Conservation (phyloP, 2,888 invertebrate species). For the Oasisia sp. region DNA sequence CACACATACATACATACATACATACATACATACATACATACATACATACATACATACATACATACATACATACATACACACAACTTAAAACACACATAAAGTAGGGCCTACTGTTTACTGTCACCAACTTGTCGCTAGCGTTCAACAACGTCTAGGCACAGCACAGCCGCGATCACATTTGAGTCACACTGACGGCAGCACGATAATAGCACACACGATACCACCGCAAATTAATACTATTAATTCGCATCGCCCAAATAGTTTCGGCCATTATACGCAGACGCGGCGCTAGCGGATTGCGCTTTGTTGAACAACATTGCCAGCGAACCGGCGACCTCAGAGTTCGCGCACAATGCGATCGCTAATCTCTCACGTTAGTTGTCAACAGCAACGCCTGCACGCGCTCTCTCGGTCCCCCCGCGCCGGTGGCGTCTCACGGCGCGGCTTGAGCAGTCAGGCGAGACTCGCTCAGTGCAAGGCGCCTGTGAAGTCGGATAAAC, state of each 20-base stretch:
- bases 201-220: background rate
- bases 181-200: background rate
- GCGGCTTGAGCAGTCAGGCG: background rate
- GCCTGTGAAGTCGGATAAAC: background rate
- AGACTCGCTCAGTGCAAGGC: too few relatives aligned
- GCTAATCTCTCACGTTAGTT: conserved; percentile 4
- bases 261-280: background rate
- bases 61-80: too few relatives aligned
- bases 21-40: too few relatives aligned
- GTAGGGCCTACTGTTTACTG: too few relatives aligned
- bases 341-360: background rate
- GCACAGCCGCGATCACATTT: background rate
- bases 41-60: too few relatives aligned
- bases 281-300: background rate
- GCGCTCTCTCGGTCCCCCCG: background rate
- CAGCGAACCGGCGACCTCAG: background rate
- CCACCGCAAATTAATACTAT: background rate
- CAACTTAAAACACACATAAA: too few relatives aligned
- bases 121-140: too few relatives aligned
- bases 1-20: too few relatives aligned
- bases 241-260: background rate
- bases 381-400: background rate
- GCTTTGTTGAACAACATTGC: background rate
- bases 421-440: background rate
- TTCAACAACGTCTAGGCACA: too few relatives aligned